Conservation (phyloP, 1,140 invertebrate species). For the Oreohelix idahoensis region DNA sequence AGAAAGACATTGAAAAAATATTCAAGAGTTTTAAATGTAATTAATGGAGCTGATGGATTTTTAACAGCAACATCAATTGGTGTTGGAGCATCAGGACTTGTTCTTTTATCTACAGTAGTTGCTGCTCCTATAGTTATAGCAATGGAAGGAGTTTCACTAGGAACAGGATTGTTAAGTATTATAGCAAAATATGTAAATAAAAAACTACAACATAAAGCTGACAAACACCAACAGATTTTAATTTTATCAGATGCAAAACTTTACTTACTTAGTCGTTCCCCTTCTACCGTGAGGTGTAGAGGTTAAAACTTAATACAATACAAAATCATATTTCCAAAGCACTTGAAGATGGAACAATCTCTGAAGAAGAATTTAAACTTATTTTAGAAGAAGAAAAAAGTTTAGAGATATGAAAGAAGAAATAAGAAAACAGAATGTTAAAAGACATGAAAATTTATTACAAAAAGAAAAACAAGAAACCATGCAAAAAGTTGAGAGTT, state of each 20-base stretch:
- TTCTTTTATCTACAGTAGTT: neutral
- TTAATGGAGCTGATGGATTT: neutral
- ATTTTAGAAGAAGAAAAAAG: constrained; percentile 11
- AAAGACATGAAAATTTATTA: neutral
- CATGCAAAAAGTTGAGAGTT: neutral
- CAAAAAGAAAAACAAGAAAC: neutral
- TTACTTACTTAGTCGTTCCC: too few species aligned
- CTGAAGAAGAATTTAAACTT: constrained; percentile 17
- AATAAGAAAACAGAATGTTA: neutral
- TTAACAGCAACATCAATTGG: constrained; percentile 1
- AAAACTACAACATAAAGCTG: constrained; percentile 9
- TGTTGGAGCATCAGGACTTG: neutral
- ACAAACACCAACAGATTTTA: constrained; percentile 9
- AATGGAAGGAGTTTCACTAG: neutral
- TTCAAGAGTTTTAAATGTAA: neutral
- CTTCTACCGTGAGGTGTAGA: too few species aligned
- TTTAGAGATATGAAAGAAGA: constrained; percentile 10
- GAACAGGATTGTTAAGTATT: neutral
- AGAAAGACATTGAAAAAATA: constrained; percentile 13
- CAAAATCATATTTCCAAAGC: constrained; percentile 13
- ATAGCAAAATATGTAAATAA: neutral
- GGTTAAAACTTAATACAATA: neutral
- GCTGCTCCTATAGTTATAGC: neutral
- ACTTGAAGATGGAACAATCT: neutral
- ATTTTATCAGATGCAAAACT: constrained; percentile 12